Percentiles rank a stretch among this genome's conserved stretches.
These are phyloP conservation scores for Ramphastos sulfuratus DNA, from an alignment of 2,113 vertebrate genomes.

Conservation along the genomic window DNA sequence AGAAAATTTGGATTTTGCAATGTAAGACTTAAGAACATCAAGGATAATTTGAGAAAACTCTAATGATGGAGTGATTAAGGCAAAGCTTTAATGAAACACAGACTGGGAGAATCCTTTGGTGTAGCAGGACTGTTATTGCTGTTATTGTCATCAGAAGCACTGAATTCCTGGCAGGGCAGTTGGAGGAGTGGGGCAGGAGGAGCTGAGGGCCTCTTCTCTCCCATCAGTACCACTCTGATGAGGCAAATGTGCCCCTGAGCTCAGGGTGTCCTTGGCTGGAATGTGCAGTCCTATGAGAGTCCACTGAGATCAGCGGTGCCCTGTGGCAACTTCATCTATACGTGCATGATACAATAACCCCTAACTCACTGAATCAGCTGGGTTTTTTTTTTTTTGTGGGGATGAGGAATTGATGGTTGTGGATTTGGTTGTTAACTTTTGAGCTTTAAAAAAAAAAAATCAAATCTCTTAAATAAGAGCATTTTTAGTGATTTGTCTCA, in stretches of 20 bases:
- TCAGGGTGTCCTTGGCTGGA: neutral
- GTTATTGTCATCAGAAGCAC: neutral
- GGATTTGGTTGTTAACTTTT: neutral
- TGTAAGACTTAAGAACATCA: neutral
- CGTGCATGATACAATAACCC: neutral
- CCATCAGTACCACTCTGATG: neutral
- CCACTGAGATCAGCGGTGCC: neutral
- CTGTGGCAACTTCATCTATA: neutral
- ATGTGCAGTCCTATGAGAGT: neutral
- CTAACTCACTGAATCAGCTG: neutral
- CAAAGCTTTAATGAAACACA: neutral
- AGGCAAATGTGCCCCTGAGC: neutral
- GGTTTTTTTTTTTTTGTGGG: fast-evolving
- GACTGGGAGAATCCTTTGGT: fast-evolving
- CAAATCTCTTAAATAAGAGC: neutral
- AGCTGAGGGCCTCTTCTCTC: neutral
- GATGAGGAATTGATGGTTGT: fast-evolving
- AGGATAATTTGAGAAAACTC: neutral
- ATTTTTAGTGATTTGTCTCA: neutral
- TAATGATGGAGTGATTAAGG: neutral
- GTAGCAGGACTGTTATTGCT: neutral
- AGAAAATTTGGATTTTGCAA: neutral
- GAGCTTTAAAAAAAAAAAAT: neutral
- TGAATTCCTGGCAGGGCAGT: neutral
- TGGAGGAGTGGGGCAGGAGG: neutral